Percentiles rank a stretch among this genome's conserved stretches.
phyloP scores from a whole-genome alignment of 92 coral and sea anemone species.

The Micromussa lordhowensis region DNA sequence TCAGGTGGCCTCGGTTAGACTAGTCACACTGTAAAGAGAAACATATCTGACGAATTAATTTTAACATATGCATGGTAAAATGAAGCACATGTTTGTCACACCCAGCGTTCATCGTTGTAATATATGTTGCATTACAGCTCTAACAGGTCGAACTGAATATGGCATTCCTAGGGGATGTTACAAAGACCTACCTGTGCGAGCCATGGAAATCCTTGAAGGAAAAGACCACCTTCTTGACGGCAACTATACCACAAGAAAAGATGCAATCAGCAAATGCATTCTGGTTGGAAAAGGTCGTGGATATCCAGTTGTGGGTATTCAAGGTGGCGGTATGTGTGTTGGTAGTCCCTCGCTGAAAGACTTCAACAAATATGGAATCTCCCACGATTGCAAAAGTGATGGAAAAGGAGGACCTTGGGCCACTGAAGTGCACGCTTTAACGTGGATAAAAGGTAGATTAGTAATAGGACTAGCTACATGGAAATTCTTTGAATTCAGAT shows the following conservation, averaged over 20 bases:
- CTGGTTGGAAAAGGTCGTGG: slow-evolving; percentile 22
- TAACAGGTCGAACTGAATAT: neutral
- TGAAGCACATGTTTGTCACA: neutral
- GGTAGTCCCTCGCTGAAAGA: slow-evolving; percentile 7
- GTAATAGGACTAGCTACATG: neutral
- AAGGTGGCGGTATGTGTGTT: slow-evolving; percentile 42
- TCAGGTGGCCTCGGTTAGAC: too few species aligned
- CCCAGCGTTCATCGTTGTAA: neutral
- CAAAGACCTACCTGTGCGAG: neutral
- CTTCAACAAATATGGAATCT: slow-evolving; percentile 34
- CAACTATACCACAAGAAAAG: neutral
- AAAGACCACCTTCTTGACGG: neutral
- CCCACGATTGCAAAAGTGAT: slow-evolving; percentile 26
- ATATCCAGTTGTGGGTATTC: slow-evolving; percentile 27
- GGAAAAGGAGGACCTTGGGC: slow-evolving; percentile 58
- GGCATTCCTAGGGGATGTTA: neutral
- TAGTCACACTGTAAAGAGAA: too few species aligned
- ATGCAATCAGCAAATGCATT: slow-evolving; percentile 25
- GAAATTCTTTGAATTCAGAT: neutral
- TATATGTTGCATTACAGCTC: neutral
- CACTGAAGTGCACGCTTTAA: slow-evolving; percentile 1
- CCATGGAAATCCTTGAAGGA: slow-evolving; percentile 10
- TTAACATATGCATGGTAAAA: too few species aligned
- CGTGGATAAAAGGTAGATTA: neutral
- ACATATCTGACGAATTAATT: too few species aligned